Conservation (phyloP, 2,113 vertebrate species). For the Pica pica region DNA sequence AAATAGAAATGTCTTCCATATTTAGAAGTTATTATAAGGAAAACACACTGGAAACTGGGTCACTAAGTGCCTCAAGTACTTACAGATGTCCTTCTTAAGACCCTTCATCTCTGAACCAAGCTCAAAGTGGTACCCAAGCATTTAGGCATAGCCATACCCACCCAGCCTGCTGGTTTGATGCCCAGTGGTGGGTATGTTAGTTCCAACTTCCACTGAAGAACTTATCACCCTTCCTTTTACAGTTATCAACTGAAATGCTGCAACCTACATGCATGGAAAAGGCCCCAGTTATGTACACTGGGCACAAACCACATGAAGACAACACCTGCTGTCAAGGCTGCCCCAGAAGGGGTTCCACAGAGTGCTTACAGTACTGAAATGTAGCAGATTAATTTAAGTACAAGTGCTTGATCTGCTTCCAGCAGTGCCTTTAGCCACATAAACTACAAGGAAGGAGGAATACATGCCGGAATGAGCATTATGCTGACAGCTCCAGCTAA, state of each 20-base stretch:
- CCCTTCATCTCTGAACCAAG: background rate
- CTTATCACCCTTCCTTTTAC: background rate
- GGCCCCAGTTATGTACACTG: rapidly evolving
- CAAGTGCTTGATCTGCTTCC: background rate
- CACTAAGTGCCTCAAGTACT: background rate
- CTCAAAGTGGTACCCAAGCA: background rate
- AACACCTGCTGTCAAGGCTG: background rate
- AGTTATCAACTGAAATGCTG: background rate
- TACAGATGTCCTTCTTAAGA: background rate
- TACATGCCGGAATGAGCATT: background rate
- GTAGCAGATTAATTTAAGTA: background rate
- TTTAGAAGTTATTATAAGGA: background rate
- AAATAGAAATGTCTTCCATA: background rate
- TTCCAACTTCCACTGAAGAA: background rate
- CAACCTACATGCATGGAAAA: background rate
- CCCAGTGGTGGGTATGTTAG: background rate
- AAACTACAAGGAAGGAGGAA: background rate
- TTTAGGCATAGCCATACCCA: background rate
- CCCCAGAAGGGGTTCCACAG: background rate
- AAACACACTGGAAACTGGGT: background rate
- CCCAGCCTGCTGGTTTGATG: background rate
- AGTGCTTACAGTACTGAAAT: background rate
- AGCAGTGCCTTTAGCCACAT: background rate
- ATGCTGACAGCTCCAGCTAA: background rate
- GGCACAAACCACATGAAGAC: background rate